Conservation (phyloP, 2,797 vertebrate genomes). For the Acanthis flammea region DNA sequence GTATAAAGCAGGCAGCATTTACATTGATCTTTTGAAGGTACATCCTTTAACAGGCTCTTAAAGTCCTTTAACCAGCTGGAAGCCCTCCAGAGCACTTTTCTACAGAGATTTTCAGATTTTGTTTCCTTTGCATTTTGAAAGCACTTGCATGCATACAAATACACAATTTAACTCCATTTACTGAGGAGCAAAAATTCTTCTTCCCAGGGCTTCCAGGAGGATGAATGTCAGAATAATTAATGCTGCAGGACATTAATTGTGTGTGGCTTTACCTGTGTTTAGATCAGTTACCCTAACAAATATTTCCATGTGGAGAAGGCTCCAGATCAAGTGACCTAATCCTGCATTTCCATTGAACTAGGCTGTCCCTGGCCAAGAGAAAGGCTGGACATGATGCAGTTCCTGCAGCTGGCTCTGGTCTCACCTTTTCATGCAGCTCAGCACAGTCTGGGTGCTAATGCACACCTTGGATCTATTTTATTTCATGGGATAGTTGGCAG, state of each 20-base stretch:
- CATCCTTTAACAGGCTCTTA: conserved; percentile 25
- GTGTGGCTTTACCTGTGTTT: not conserved
- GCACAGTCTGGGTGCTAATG: not conserved
- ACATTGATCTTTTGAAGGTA: conserved; percentile 55
- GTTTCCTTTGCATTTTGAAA: conserved; percentile 23
- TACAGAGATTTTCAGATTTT: conserved; percentile 14
- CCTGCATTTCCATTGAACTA: not conserved
- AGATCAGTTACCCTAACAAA: not conserved
- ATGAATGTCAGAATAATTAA: not conserved
- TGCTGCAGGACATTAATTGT: not conserved
- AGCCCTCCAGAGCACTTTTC: conserved; percentile 38
- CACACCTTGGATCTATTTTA: not conserved
- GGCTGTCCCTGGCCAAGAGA: not conserved
- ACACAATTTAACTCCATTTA: not conserved
- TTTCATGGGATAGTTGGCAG: not conserved
- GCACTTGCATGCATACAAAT: not conserved
- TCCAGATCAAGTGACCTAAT: not conserved
- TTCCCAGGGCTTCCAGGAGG: not conserved
- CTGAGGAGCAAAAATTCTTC: not conserved
- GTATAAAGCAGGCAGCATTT: conserved; percentile 35
- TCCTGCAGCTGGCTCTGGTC: not conserved
- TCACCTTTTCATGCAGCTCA: not conserved
- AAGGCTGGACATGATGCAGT: not conserved
- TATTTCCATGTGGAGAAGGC: not conserved
- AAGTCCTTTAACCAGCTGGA: conserved; percentile 54